These are phyloP conservation scores for Polyommatus iphigenia DNA, from an alignment of 2,888 invertebrate species.

Conservation along the genomic window DNA sequence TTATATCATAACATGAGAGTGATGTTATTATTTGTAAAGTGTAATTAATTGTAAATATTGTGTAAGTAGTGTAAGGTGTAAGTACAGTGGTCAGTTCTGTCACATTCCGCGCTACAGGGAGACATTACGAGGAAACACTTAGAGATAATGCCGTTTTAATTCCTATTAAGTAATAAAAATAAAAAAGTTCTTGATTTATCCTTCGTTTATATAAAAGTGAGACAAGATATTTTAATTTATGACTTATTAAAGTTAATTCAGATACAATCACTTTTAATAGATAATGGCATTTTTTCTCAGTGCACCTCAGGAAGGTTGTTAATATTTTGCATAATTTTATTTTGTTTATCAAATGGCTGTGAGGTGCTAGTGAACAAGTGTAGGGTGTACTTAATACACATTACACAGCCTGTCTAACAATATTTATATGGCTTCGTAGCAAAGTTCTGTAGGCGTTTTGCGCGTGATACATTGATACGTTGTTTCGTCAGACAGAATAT, in stretches of 20 bases:
- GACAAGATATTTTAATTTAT: too few species aligned
- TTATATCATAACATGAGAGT: neutral
- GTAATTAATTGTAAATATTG: constrained; percentile 9
- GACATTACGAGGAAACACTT: neutral
- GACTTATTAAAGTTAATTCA: too few species aligned
- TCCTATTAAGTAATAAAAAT: too few species aligned
- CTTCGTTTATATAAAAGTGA: too few species aligned
- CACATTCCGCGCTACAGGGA: neutral
- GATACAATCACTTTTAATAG: neutral
- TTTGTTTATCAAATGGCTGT: constrained; percentile 57
- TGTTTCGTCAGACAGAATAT: too few species aligned
- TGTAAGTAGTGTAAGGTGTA: neutral
- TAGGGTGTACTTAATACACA: constrained; percentile 45
- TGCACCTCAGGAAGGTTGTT: neutral
- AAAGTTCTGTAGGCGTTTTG: neutral
- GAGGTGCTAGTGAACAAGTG: constrained; percentile 48
- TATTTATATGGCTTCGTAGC: neutral
- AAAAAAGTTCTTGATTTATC: too few species aligned
- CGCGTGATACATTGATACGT: neutral
- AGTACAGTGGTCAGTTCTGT: neutral
- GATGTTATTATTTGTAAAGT: neutral
- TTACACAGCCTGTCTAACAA: constrained; percentile 43
- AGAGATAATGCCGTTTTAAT: neutral
- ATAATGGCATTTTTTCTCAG: neutral
- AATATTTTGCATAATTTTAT: constrained; percentile 1